These are phyloP conservation scores for Sebastes taczanowskii DNA, from an alignment of 2,797 vertebrate genomes.

Conservation along the genomic window DNA sequence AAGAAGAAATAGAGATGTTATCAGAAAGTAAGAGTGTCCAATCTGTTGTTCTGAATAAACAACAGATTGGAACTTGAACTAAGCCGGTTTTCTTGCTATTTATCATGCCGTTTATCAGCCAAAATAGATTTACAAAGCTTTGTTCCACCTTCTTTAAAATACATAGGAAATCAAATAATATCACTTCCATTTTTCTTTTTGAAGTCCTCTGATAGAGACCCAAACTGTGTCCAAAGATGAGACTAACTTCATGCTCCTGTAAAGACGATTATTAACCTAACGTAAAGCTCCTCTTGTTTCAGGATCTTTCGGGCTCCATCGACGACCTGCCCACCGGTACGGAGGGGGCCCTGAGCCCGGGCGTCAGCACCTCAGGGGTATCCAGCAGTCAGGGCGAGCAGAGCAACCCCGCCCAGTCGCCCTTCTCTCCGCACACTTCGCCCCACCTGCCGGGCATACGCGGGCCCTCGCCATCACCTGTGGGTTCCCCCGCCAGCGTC, in stretches of 20 bases:
- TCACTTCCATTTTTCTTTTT: background rate
- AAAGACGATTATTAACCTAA: background rate
- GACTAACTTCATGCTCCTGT: background rate
- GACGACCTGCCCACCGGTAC: slow-evolving; percentile 97
- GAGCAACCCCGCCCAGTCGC: slow-evolving; percentile 99
- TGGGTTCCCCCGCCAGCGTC: slow-evolving; percentile 95
- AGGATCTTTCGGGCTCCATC: slow-evolving; percentile 98
- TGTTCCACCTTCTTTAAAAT: background rate
- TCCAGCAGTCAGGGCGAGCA: slow-evolving; percentile 99
- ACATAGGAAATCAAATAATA: background rate
- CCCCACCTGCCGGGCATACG: slow-evolving; percentile 96
- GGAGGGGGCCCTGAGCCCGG: slow-evolving; percentile 96
- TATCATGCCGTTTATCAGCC: background rate
- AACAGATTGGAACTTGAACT: background rate
- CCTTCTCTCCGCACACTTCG: slow-evolving; percentile 98
- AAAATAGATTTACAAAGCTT: background rate
- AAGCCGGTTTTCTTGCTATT: background rate
- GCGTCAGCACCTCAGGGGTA: slow-evolving; percentile 98
- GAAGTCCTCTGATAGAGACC: background rate
- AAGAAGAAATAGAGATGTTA: background rate
- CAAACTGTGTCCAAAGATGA: background rate
- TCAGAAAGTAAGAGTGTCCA: background rate
- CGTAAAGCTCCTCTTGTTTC: slow-evolving; percentile 4
- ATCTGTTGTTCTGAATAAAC: background rate
- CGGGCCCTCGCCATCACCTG: slow-evolving; percentile 95